phyloP scores from a whole-genome alignment of 2,113 vertebrate species.

The Psophia crepitans region DNA sequence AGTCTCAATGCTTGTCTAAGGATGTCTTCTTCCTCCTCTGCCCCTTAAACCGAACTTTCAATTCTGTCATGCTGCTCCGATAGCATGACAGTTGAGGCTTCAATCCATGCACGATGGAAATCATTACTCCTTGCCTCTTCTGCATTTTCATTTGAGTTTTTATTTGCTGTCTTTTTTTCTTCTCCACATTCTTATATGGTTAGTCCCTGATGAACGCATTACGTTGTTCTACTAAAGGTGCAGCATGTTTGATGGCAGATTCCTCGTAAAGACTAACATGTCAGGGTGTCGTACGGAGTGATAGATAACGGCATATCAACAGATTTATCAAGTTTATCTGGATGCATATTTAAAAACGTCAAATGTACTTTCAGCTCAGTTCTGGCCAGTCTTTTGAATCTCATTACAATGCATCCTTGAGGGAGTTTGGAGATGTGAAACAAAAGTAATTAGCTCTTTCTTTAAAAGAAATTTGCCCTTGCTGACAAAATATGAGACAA shows the following conservation, averaged over 20 bases:
- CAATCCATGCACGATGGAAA: neutral
- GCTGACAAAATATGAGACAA: neutral
- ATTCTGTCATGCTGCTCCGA: neutral
- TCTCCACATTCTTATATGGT: neutral
- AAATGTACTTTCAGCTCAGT: neutral
- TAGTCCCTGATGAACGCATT: neutral
- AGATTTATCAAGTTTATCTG: constrained; percentile 29
- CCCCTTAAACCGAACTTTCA: neutral
- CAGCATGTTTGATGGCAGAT: neutral
- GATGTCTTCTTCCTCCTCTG: neutral
- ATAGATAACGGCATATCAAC: neutral
- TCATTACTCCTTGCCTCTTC: neutral
- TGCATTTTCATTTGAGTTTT: neutral
- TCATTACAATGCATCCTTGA: constrained; percentile 39
- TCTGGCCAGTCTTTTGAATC: neutral
- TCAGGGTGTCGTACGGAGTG: neutral
- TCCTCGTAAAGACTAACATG: neutral
- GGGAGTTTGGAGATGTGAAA: constrained; percentile 16
- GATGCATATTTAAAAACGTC: constrained; percentile 36
- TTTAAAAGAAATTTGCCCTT: constrained; percentile 31
- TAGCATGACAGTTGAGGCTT: neutral
- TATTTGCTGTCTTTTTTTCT: neutral
- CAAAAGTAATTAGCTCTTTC: constrained; percentile 20
- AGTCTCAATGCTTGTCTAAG: neutral
- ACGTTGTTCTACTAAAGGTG: neutral